phyloP scores from a whole-genome alignment of 1,140 invertebrate genomes.

The Solen grandis region DNA sequence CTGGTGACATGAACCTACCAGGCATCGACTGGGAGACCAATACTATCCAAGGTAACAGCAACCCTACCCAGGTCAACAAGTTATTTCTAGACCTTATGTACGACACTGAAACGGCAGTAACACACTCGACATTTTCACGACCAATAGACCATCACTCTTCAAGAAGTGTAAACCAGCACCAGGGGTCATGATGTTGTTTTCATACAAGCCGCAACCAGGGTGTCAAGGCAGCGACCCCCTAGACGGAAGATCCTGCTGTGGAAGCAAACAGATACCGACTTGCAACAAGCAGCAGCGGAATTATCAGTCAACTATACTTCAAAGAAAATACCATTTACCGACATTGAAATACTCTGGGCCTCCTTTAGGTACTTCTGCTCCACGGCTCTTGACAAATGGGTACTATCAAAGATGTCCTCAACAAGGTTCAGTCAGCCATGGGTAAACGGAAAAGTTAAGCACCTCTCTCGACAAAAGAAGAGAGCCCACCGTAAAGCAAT shows the following conservation, averaged over 20 bases:
- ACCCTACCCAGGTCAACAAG: background rate
- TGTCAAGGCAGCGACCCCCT: background rate
- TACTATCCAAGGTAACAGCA: background rate
- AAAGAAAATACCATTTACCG: background rate
- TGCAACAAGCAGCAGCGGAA: background rate
- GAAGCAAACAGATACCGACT: slow-evolving; percentile 15
- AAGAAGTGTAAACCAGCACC: slow-evolving; percentile 9
- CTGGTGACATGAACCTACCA: slow-evolving; percentile 5
- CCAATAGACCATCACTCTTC: slow-evolving; percentile 11
- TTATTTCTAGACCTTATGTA: slow-evolving; percentile 5
- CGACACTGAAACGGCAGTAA: slow-evolving; percentile 10
- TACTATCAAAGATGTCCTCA: slow-evolving; percentile 26
- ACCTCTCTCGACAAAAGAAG: slow-evolving; percentile 15
- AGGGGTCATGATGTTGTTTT: slow-evolving; percentile 30
- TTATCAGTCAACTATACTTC: background rate
- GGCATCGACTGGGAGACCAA: background rate
- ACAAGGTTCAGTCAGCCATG: slow-evolving; percentile 27
- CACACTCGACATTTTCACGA: background rate
- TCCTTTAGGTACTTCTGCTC: background rate
- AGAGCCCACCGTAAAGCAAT: slow-evolving; percentile 10
- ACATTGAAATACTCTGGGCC: slow-evolving; percentile 15
- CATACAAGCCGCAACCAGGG: background rate
- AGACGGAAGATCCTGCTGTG: slow-evolving; percentile 22
- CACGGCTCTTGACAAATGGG: background rate
- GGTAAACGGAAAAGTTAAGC: slow-evolving; percentile 27